Conservation (phyloP, 2,888 invertebrate species). For the Arctia plantaginis region DNA sequence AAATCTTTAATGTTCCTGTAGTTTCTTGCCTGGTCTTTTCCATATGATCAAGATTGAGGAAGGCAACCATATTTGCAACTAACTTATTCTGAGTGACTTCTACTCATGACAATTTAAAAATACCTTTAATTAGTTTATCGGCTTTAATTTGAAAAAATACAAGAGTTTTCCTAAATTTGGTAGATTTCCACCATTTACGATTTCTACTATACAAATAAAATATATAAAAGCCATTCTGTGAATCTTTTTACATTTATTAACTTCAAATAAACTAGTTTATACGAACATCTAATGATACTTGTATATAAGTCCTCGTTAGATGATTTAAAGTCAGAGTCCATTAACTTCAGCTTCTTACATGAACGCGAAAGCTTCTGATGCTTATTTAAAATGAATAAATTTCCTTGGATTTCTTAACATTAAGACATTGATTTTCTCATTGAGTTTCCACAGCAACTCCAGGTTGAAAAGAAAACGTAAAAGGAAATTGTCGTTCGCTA, state of each 20-base stretch:
- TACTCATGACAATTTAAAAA: too few relatives aligned
- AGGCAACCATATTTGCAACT: too few relatives aligned
- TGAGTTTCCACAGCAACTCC: background rate
- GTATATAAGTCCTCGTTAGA: background rate
- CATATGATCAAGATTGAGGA: too few relatives aligned
- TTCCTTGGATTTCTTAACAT: background rate
- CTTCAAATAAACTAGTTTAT: background rate
- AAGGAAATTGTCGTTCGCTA: background rate
- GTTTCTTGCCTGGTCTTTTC: too few relatives aligned
- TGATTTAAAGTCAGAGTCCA: background rate
- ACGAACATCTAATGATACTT: background rate
- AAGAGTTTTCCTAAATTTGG: too few relatives aligned
- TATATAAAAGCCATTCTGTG: too few relatives aligned
- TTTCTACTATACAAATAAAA: too few relatives aligned
- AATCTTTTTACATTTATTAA: background rate
- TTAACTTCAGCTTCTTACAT: background rate
- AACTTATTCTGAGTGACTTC: too few relatives aligned
- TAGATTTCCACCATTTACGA: too few relatives aligned
- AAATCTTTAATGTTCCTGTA: too few relatives aligned
- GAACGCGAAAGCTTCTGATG: background rate
- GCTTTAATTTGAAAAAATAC: too few relatives aligned
- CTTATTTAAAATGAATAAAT: background rate
- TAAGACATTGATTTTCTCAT: background rate
- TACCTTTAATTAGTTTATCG: too few relatives aligned
- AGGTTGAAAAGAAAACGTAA: background rate